Conservation (phyloP, 2,888 invertebrate genomes). For the Cyclophora albipunctata region DNA sequence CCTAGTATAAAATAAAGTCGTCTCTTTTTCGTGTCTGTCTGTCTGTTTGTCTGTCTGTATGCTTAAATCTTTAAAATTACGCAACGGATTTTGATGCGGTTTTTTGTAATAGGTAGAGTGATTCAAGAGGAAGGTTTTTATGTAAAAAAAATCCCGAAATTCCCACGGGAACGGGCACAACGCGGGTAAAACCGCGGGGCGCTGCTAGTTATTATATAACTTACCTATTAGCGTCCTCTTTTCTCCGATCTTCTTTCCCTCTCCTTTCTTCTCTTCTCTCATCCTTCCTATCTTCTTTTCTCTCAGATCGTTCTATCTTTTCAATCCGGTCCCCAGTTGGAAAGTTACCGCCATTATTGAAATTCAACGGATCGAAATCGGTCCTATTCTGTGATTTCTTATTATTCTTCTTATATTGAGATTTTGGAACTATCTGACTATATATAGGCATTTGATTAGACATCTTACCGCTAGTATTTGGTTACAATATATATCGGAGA, state of each 20-base stretch:
- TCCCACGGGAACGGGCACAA: no score
- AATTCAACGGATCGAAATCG: conserved; percentile 79
- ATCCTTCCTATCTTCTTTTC: conserved; percentile 42
- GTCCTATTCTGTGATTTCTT: conserved; percentile 44
- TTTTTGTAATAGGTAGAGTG: no score
- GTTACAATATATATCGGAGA: conserved; percentile 31
- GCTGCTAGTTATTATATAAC: no score
- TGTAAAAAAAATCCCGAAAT: no score
- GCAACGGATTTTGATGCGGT: no score
- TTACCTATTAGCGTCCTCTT: conserved; percentile 28
- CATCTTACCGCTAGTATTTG: conserved; percentile 52
- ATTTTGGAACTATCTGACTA: conserved; percentile 68
- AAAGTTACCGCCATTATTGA: conserved; percentile 74
- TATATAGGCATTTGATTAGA: conserved; percentile 70
- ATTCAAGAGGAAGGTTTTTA: no score
- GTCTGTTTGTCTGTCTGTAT: no score
- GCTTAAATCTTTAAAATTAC: no score
- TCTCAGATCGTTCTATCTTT: conserved; percentile 37
- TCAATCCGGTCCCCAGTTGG: conserved; percentile 39
- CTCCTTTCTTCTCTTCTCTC: conserved; percentile 29
- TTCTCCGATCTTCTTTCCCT: conserved; percentile 17
- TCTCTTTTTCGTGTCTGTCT: no score
- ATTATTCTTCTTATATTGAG: conserved; percentile 47
- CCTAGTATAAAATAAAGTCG: no score
- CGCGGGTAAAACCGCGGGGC: no score